Base-by-base conservation (phyloP, 1,140 invertebrate genomes). In the Rhyacophila brunnea region DNA sequence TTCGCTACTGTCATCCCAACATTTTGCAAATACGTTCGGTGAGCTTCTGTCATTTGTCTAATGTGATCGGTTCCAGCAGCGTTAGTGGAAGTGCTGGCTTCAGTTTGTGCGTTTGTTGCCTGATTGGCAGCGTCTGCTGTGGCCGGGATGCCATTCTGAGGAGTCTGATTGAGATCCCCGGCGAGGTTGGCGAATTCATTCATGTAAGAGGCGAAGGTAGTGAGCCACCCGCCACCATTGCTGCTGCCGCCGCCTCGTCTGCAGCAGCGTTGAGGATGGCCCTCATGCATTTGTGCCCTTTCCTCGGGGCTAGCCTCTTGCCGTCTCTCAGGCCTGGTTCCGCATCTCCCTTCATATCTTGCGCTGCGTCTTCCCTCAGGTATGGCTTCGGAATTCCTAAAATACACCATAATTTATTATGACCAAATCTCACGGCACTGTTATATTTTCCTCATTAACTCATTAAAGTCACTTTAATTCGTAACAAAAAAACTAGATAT, bases 131-230 rank as follows among this genome's bases (percentile, higher is more conserved):
- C 15, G 9, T 9, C 14, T 11, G 38, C 40, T 2, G 47, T 23
- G 3, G 42, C 4, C 6, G 40, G 14, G 2, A 11, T 15, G 14
- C 32, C 23, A 9, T 51, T 56, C 28, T 47, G 32, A 6, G n/a
- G 35, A 10, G 47, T 44, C 1, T 13, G 65, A 40, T 62, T 62
- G 19, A 75, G 54, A 58, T 78, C 75, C 4, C 74, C 77, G 20
- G 75, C 74, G 1, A 78, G 67, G 55, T 79, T 75, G 9, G 75
- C 71, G 57, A 77, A 78, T 50, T 78, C 75, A 43, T 78, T 76
- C 70, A 79, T 73, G 58, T 75, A 78, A 4, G 67, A 70, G 5
- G 70, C 67, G 51, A 79, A 72, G 14, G 71, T 75, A 4, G 77
- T 72, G 0, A 79, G 52, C 77, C 77, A 79, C 54, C 70, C 71